Evolutionary conservation across 2,888 invertebrate species (phyloP).

Genomic region (Congeria kusceri): DNA sequence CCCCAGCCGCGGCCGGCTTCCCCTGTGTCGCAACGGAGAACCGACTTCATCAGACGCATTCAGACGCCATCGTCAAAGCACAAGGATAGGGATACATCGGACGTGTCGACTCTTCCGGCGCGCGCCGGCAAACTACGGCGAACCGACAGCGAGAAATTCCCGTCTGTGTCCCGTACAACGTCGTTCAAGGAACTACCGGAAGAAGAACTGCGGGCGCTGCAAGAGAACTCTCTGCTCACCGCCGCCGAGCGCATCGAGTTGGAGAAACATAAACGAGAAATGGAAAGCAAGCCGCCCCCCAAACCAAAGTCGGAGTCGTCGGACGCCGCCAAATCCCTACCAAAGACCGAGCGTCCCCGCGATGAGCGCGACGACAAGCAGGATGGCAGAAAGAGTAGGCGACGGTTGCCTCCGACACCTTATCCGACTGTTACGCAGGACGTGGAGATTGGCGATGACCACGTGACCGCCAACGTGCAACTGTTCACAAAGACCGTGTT

Average conservation of each 20-base stretch:
- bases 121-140: slow-evolving; percentile 21
- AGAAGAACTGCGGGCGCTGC: slow-evolving; percentile 3
- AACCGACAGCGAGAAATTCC: slow-evolving; percentile 54
- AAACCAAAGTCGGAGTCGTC: neutral
- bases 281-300: neutral
- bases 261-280: slow-evolving; percentile 40
- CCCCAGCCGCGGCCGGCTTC: slow-evolving; percentile 46
- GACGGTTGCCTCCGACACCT: slow-evolving; percentile 11
- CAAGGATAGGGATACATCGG: neutral
- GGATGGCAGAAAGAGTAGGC: neutral
- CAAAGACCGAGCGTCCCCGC: neutral
- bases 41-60: slow-evolving; percentile 29
- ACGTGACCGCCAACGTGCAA: neutral
- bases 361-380: neutral
- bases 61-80: neutral
- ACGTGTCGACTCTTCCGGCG: neutral
- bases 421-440: neutral
- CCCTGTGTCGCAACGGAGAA: slow-evolving; percentile 38
- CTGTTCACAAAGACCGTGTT: slow-evolving; percentile 34
- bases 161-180: slow-evolving; percentile 55
- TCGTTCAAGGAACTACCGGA: slow-evolving; percentile 46
- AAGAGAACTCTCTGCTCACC: slow-evolving; percentile 47
- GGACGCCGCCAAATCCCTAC: neutral
- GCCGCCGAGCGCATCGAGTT: slow-evolving; percentile 61
- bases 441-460: neutral